phyloP scores from a whole-genome alignment of 2,113 vertebrate genomes.

The Poecile atricapillus region DNA sequence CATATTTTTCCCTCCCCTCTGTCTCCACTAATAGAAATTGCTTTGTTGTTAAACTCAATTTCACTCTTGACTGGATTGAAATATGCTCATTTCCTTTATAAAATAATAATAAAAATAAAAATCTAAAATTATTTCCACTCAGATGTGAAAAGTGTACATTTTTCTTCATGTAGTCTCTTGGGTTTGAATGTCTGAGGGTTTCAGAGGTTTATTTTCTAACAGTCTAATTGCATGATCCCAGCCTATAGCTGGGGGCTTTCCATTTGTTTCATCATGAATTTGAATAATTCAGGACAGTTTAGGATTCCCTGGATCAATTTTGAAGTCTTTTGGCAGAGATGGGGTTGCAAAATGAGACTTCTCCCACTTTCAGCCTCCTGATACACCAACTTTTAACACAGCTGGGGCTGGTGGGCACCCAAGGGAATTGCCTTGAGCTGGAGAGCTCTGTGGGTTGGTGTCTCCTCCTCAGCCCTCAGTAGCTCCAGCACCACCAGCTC shows the following conservation, averaged over 20 bases:
- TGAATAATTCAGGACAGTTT: background rate
- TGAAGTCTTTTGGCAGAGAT: background rate
- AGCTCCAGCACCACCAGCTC: background rate
- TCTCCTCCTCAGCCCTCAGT: background rate
- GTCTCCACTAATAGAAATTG: constrained; percentile 21
- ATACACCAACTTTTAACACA: rapidly evolving
- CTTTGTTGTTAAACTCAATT: constrained; percentile 64
- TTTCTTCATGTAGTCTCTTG: background rate
- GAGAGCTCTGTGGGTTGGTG: background rate
- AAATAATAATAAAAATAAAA: constrained; percentile 54
- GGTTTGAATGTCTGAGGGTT: background rate
- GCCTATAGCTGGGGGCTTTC: background rate
- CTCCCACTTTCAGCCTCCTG: background rate
- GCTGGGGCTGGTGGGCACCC: background rate
- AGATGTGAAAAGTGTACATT: background rate
- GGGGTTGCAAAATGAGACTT: background rate
- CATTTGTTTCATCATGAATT: background rate
- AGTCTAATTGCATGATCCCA: background rate
- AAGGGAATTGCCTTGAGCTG: background rate
- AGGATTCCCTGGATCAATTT: background rate
- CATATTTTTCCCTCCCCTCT: background rate
- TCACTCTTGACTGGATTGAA: constrained; percentile 60
- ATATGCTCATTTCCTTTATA: constrained; percentile 42
- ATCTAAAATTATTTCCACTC: background rate
- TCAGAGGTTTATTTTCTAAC: background rate